phyloP scores from a whole-genome alignment of 2,797 vertebrate species.

The Chloroceryle amazona region DNA sequence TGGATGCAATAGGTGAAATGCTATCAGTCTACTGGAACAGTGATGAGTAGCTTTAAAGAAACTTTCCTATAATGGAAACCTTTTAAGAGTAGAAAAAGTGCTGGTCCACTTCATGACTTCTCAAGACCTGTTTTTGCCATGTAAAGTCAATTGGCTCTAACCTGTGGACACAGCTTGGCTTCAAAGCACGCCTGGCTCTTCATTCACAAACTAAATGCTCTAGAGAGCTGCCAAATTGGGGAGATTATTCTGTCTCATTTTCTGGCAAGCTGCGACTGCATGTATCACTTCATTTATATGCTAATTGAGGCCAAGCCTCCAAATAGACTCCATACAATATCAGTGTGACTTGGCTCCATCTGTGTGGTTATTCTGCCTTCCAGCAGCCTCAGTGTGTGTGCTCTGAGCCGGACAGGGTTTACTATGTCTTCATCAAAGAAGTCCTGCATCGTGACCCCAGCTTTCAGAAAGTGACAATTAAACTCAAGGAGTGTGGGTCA shows the following conservation, averaged over 20 bases:
- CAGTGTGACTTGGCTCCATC: slow-evolving; percentile 13
- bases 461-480: fast-evolving
- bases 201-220: slow-evolving; percentile 47
- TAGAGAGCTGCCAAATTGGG: slow-evolving; percentile 39
- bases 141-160: slow-evolving; percentile 11
- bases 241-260: slow-evolving; percentile 22
- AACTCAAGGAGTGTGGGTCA: fast-evolving
- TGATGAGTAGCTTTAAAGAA: neutral
- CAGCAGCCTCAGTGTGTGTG: neutral
- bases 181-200: neutral
- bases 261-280: slow-evolving; percentile 1
- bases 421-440: neutral
- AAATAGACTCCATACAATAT: neutral
- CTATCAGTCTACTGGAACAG: neutral
- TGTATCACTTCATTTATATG: slow-evolving; percentile 64
- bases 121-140: neutral
- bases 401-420: neutral
- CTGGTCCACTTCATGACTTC: neutral
- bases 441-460: neutral
- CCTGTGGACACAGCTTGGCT: neutral
- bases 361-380: slow-evolving; percentile 10
- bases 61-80: neutral
- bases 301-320: slow-evolving; percentile 62
- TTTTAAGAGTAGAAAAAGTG: neutral
- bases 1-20: neutral